Conservation (phyloP, 2,797 vertebrate genomes). For the Dromococcyx pavoninus region DNA sequence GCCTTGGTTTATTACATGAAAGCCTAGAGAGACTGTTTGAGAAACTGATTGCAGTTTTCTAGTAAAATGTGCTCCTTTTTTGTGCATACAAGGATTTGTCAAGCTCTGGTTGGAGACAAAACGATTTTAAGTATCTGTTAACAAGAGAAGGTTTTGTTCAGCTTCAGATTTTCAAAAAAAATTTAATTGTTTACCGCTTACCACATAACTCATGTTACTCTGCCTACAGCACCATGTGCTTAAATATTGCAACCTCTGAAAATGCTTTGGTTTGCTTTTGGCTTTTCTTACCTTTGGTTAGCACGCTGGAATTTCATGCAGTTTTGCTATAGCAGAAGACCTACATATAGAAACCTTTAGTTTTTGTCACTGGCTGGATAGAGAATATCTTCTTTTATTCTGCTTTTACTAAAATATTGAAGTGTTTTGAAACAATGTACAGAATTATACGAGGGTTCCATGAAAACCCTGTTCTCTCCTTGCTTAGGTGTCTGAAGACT, state of each 20-base stretch:
- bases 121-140: neutral
- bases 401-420: neutral
- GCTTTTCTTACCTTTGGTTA: neutral
- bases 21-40: neutral
- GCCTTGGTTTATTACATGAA: neutral
- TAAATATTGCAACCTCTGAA: neutral
- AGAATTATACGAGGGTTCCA: neutral
- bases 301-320: neutral
- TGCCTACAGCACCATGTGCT: neutral
- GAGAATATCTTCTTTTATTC: neutral
- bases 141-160: neutral
- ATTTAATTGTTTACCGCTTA: neutral
- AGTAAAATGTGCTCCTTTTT: constrained; percentile 2
- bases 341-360: neutral
- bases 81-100: neutral
- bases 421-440: neutral
- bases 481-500: neutral
- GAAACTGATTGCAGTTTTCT: neutral
- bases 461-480: neutral
- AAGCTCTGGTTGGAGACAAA: neutral
- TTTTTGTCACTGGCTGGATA: neutral
- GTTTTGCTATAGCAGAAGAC: neutral
- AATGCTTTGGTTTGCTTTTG: neutral
- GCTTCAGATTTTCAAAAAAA: neutral
- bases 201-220: neutral